A percentile compares a stretch with the other conserved stretches of the same genome.
phyloP scores from a whole-genome alignment of 92 coral and sea anemone genomes.

The Porites divaricata region DNA sequence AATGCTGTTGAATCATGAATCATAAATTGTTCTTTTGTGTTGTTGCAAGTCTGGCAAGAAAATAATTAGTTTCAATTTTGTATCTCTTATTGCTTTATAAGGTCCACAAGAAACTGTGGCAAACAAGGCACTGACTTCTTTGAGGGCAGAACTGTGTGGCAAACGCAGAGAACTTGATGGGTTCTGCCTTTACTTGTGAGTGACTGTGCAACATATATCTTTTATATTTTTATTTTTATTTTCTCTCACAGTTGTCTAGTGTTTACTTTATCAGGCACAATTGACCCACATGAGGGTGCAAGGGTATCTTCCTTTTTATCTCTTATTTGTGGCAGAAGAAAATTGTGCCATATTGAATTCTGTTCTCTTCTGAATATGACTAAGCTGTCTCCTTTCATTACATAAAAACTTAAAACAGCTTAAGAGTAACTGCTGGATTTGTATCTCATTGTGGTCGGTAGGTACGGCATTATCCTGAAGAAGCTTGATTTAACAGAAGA shows the following conservation, averaged over 20 bases:
- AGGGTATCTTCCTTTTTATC: background rate
- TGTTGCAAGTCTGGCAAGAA: background rate
- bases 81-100: constrained; percentile 18
- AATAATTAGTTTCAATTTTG: background rate
- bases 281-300: background rate
- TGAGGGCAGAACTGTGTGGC: constrained; percentile 77
- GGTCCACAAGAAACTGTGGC: constrained; percentile 89
- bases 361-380: too few relatives aligned
- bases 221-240: background rate
- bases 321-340: too few relatives aligned
- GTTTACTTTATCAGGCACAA: too few relatives aligned
- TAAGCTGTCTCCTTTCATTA: too few relatives aligned
- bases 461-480: constrained; percentile 90
- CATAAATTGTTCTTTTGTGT: background rate
- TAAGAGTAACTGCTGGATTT: background rate
- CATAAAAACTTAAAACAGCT: background rate
- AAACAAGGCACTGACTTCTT: constrained; percentile 77
- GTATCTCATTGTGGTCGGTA: background rate
- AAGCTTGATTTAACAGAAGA: constrained; percentile 89
- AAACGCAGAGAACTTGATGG: constrained; percentile 85
- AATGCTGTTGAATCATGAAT: too few relatives aligned
- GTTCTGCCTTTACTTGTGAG: constrained; percentile 96
- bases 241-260: background rate
- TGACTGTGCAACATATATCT: background rate
- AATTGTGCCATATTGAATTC: too few relatives aligned